phyloP scores from a whole-genome alignment of 2,888 invertebrate species.

The Nymphalis polychloros region DNA sequence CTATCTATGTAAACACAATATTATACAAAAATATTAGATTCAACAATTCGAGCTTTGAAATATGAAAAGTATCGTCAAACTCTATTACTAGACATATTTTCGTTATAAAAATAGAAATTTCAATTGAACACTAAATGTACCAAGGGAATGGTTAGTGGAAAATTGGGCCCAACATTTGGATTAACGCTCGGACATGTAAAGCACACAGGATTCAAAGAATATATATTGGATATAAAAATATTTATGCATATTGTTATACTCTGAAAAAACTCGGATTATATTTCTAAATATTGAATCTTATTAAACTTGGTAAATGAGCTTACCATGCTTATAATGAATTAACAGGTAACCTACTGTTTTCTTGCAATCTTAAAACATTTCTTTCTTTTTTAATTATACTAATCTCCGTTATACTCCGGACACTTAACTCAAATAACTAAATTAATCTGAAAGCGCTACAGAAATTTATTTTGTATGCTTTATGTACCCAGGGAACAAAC shows the following conservation, averaged over 20 bases:
- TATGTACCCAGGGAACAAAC: not conserved
- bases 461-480: not conserved
- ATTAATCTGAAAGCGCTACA: no score
- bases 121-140: not conserved
- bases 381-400: no score
- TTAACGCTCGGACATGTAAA: not conserved
- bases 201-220: not conserved
- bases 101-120: slow-evolving; percentile 7
- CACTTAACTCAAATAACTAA: no score
- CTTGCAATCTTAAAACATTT: no score
- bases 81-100: slow-evolving; percentile 2
- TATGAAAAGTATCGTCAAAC: not conserved
- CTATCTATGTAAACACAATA: slow-evolving; percentile 40
- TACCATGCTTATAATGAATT: no score
- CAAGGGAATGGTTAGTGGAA: slow-evolving; percentile 20
- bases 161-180: slow-evolving; percentile 4
- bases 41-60: slow-evolving; percentile 11
- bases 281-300: no score
- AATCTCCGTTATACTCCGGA: no score
- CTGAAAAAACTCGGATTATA: no score
- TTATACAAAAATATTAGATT: slow-evolving; percentile 34
- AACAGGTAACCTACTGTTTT: no score
- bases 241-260: no score
- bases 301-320: no score
- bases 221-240: not conserved